Evolutionary conservation across 2,113 vertebrate genomes (phyloP), one percentile per base, ranked within the genome.

Genomic region (Neogale vison): DNA sequence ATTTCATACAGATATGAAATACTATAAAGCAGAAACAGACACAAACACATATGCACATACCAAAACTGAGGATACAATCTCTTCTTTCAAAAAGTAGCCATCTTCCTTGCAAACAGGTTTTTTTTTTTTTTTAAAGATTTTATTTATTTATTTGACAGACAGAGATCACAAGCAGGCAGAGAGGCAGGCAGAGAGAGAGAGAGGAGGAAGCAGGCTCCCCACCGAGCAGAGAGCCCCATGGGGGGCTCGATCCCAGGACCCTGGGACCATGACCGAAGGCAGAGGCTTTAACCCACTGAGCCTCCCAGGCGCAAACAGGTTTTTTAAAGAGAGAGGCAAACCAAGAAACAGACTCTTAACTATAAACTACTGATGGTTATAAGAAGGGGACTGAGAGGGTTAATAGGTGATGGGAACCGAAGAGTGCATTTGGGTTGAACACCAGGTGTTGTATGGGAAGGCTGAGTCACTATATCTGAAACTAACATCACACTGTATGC

Each of bases 1-100:
- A 29, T 71, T 61, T 81, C 45, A 45, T 3, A 63, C 13, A 31
- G 7, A 31, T 65, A 15, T 13, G 15, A 2, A 89, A 36, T 34
- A 52, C 2, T 21, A 0, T 26, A 59, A 79, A 92, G 13, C n/a
- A 80, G 36, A 80, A 84, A 79, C 3, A 31, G 23, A 36, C 55
- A 67, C 4, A 47, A 17, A 50, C 1, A n/a, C 1, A 13, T 6
- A 13, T 7, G 4, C 18, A 39, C 1, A 34, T 9, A 29, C 5
- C 36, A 87, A 10, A 67, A 55, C 7, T 39, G 11, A 8, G 23
- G 15, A 7, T 42, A 20, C 5, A 39, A 6, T 20, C 80, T 71
- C 36, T 79, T 11, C 20, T 74, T 69, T 84, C 14, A 45, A 57
- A 59, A 77, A 85, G 36, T 52, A 77, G 24, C 79, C 74, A 63